These are phyloP conservation scores for Actinemys pallida DNA, from an alignment of 2,113 vertebrate genomes.

Conservation along the genomic window DNA sequence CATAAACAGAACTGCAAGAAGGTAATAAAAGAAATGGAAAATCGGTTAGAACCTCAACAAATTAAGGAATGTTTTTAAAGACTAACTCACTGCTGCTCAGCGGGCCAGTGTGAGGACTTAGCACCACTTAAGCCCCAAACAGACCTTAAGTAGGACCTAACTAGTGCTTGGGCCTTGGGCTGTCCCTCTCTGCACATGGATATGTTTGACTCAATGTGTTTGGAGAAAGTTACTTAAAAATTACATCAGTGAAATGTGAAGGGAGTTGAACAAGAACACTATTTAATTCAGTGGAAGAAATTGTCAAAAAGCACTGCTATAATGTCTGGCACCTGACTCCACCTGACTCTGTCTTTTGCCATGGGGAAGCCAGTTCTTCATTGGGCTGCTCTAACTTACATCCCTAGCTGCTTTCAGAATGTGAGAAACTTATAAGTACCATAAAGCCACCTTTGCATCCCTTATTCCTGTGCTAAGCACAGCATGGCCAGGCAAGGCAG, in stretches of 20 bases:
- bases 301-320: accelerated
- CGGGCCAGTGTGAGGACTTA: not conserved
- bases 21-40: not conserved
- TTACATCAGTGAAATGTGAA: not conserved
- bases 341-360: not conserved
- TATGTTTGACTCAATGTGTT: not conserved
- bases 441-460: not conserved
- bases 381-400: not conserved
- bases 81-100: not conserved
- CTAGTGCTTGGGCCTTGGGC: not conserved
- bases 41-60: not conserved
- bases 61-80: not conserved
- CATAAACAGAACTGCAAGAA: not conserved
- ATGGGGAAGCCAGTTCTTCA: not conserved
- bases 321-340: not conserved
- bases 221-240: not conserved
- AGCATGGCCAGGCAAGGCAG: not conserved
- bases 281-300: not conserved
- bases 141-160: not conserved
- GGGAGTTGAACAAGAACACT: not conserved
- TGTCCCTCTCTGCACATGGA: not conserved
- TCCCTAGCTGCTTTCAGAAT: not conserved
- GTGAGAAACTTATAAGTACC: not conserved
- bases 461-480: not conserved
- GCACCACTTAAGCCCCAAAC: not conserved